Base-by-base conservation (phyloP, 2,113 vertebrate species). In the Hippocampus mohnikei region DNA sequence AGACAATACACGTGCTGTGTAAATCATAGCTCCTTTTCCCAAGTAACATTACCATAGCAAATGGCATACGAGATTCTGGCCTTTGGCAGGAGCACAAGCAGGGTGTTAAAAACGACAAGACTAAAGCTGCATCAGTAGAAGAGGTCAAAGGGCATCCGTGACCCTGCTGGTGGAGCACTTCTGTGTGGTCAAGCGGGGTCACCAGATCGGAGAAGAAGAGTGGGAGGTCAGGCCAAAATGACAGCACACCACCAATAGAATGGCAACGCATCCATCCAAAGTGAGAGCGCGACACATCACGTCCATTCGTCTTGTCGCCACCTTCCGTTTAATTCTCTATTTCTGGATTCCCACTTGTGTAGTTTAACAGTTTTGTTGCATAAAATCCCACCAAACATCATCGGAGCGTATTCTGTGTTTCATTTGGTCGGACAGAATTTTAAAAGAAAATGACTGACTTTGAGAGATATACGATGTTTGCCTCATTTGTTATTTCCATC, bases 101-200 rank as follows among this genome's bases (percentile, higher is more conserved):
- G 56, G 66, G 56, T 25, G 55, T 27, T 44, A 60, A 76, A 60
- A 52, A 61, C n/a, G 71, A 52, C 37, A 62, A 8, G 66, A 46
- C 27, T 59, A 20, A 70, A 33, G 63, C 23, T 0, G 1, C 33
- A 69, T 48, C 60, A 9, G 25, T 20, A 72, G 62, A 69, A 62
- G 44, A 25, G 77, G 81, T 75, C 74, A 71, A 77, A 80, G 65
- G 42, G 58, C 8, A 9, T 75, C 71, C 75, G 55, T 82, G 83
- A 85, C 81, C 75, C 85, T 75, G 80, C 82, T 87, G 82, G 87
- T 71, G 55, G 60, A 56, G 69, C 40, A 20, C 74, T 90, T 84
- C 81, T 86, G 82, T 89, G 87, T 88, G 90, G 88, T 75, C 86
- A 79, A 76, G 53, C 46, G 1, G 62, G 85, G 84, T 88, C 86